Conservation (phyloP, 2,888 invertebrate species). For the Gastrophysa polygoni region DNA sequence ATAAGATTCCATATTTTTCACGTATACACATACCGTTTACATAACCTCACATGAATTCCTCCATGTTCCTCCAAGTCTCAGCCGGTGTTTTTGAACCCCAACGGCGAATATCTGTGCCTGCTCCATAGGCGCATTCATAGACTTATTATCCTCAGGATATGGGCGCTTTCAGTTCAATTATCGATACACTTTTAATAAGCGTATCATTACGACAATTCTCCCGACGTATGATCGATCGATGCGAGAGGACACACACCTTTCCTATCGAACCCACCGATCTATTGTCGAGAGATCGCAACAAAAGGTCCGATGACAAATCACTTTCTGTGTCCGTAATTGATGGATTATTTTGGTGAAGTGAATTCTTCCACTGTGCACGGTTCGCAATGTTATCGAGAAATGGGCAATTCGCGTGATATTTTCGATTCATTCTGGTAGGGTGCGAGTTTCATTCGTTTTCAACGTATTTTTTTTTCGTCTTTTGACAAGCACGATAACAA, state of each 20-base stretch:
- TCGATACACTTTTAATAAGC: constrained; percentile 53
- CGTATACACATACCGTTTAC: no score
- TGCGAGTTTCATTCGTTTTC: background rate
- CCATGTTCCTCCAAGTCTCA: no score
- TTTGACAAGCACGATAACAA: no score
- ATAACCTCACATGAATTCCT: no score
- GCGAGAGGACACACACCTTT: constrained; percentile 32
- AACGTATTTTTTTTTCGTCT: background rate
- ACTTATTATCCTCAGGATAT: no score
- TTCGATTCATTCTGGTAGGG: background rate
- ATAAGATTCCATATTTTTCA: no score
- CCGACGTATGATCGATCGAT: constrained; percentile 45
- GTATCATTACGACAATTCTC: constrained; percentile 49
- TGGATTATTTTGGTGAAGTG: constrained; percentile 27
- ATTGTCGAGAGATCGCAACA: constrained; percentile 36
- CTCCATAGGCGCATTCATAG: no score
- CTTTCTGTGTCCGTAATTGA: constrained; percentile 49
- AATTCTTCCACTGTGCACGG: constrained; percentile 11
- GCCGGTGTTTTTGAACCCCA: background rate
- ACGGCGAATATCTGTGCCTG: background rate
- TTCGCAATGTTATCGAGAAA: constrained; percentile 19
- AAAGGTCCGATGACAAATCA: constrained; percentile 49
- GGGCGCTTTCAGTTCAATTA: constrained; percentile 23
- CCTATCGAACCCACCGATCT: constrained; percentile 36
- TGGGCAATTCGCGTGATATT: constrained; percentile 17